Percentiles rank a stretch among this genome's conserved stretches.
Evolutionary conservation across 2,113 vertebrate species (phyloP).

Genomic region (Hypomesus transpacificus): DNA sequence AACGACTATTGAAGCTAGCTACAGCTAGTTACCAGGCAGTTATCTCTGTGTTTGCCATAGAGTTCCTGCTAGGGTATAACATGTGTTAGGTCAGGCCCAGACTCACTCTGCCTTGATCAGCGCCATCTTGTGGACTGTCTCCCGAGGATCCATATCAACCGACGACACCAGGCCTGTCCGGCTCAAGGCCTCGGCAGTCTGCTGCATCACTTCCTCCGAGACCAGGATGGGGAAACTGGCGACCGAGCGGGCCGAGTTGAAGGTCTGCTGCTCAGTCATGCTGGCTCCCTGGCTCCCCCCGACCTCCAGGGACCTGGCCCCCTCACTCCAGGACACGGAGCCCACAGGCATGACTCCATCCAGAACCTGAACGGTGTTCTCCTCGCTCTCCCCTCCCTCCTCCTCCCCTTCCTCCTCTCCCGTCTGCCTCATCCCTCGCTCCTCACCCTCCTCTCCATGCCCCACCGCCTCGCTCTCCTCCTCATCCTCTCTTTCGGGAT

Average conservation of each 20-base stretch:
- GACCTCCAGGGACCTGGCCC: not conserved
- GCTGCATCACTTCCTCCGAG: conserved; percentile 51
- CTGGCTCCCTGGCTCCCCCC: conserved; percentile 10
- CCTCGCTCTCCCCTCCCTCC: not conserved
- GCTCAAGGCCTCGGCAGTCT: conserved; percentile 52
- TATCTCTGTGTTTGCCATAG: too few relatives aligned
- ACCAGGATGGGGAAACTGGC: conserved; percentile 40
- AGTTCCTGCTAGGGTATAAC: too few relatives aligned
- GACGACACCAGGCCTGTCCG: conserved; percentile 25
- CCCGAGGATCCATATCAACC: conserved; percentile 28
- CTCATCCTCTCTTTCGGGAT: not conserved
- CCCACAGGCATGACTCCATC: conserved; percentile 48
- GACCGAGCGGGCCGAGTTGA: conserved; percentile 42
- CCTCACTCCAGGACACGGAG: conserved; percentile 36
- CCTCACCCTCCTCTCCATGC: not conserved
- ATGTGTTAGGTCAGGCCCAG: not conserved
- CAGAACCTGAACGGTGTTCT: conserved; percentile 39
- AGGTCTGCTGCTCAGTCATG: not conserved
- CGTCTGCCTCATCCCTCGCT: not conserved
- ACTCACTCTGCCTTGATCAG: conserved; percentile 63
- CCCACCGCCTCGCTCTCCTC: not conserved
- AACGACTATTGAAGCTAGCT: too few relatives aligned
- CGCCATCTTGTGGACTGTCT: conserved; percentile 57
- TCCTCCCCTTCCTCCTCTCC: not conserved
- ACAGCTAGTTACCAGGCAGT: too few relatives aligned